phyloP scores from a whole-genome alignment of 2,113 vertebrate genomes.

The Triplophysa dalaica region DNA sequence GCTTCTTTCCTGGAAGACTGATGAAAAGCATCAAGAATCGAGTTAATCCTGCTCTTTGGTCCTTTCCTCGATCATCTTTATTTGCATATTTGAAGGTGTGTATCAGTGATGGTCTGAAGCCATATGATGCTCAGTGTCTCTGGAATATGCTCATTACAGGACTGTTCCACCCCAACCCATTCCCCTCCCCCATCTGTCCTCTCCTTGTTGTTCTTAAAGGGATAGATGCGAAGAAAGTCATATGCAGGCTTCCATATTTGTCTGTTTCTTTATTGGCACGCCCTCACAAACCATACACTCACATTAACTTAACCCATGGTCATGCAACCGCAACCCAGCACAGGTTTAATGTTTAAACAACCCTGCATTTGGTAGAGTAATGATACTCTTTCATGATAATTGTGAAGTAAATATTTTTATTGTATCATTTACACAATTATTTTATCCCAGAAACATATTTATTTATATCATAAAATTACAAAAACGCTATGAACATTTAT shows the following conservation, averaged over 20 bases:
- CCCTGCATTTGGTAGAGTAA: background rate
- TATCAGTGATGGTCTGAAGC: constrained; percentile 70
- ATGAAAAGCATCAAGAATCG: constrained; percentile 46
- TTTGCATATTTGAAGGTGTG: constrained; percentile 51
- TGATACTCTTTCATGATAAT: too few species aligned
- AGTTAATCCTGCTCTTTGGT: constrained; percentile 51
- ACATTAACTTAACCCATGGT: too few species aligned
- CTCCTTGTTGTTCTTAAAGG: constrained; percentile 75
- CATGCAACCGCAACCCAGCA: too few species aligned
- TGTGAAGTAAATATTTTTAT: too few species aligned
- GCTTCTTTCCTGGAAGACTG: constrained; percentile 59
- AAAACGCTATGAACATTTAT: too few species aligned
- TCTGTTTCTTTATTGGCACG: background rate
- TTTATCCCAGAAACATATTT: too few species aligned
- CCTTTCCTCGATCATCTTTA: constrained; percentile 51
- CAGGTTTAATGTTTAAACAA: too few species aligned
- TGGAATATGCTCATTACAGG: constrained; percentile 79
- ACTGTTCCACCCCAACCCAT: constrained; percentile 78
- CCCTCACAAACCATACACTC: background rate
- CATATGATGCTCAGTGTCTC: constrained; percentile 67
- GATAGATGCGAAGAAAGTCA: constrained; percentile 65
- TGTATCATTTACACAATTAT: too few species aligned
- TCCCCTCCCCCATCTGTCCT: constrained; percentile 75
- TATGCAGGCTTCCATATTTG: constrained; percentile 21
- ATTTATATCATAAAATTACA: too few species aligned